phyloP scores from a whole-genome alignment of 2,888 invertebrate genomes.

The Herminia tarsipennalis region DNA sequence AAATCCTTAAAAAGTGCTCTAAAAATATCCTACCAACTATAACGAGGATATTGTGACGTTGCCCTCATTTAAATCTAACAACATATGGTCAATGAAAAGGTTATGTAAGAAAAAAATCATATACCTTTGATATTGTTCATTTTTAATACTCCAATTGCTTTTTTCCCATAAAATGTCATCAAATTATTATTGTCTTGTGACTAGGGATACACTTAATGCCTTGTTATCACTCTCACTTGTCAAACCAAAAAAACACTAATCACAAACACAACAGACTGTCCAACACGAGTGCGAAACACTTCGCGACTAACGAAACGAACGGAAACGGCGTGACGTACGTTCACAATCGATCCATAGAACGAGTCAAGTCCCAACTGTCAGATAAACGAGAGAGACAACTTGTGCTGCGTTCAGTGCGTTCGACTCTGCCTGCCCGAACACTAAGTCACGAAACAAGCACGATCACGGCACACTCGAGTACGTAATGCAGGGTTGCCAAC shows the following conservation, averaged over 20 bases:
- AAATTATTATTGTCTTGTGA: conserved; percentile 51
- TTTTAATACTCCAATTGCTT: conserved; percentile 54
- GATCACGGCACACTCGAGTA: neutral
- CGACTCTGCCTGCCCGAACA: neutral
- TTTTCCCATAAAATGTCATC: conserved; percentile 50
- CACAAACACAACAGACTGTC: conserved; percentile 63
- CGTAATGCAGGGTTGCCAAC: conserved; percentile 34
- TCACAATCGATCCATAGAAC: conserved; percentile 38
- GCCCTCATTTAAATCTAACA: conserved; percentile 60
- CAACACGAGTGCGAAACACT: conserved; percentile 73
- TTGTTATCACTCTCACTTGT: conserved; percentile 61
- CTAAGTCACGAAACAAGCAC: neutral
- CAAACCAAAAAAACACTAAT: conserved; percentile 45
- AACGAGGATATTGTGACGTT: conserved; percentile 50
- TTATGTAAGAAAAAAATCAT: conserved; percentile 58
- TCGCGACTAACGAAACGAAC: conserved; percentile 64
- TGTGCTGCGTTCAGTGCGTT: too few relatives aligned
- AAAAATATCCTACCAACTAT: conserved; percentile 11
- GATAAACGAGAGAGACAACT: too few relatives aligned
- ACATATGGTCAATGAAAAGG: conserved; percentile 67
- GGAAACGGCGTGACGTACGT: conserved; percentile 27
- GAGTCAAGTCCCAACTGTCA: conserved; percentile 12
- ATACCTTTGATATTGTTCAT: conserved; percentile 75
- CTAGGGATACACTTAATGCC: conserved; percentile 36
- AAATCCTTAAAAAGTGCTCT: neutral